A percentile compares a stretch with the other conserved stretches of the same genome.
Evolutionary conservation across 2,113 vertebrate species (phyloP).

Genomic region (Pelecanus crispus): DNA sequence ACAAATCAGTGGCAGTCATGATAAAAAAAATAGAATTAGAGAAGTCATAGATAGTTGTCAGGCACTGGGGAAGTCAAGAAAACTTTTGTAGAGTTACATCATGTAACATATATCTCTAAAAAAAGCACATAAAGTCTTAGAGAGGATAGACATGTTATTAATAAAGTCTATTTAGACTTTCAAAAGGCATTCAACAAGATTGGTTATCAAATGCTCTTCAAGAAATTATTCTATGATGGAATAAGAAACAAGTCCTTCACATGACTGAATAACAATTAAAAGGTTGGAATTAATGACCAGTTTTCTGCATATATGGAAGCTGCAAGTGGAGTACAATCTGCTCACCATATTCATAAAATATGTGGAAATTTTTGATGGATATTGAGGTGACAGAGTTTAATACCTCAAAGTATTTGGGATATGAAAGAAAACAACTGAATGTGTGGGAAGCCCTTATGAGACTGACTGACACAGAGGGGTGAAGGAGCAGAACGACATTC

Average conservation of each 20-base stretch:
- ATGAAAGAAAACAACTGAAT: not conserved
- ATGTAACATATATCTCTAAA: not conserved
- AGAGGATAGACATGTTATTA: not conserved
- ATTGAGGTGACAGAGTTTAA: not conserved
- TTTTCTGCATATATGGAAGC: not conserved
- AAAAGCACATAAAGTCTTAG: fast-evolving
- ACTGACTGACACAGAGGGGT: not conserved
- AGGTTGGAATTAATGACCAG: not conserved
- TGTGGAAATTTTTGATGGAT: not conserved
- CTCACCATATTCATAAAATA: not conserved
- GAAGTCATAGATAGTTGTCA: not conserved
- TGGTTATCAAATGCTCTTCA: not conserved
- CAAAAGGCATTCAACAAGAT: not conserved
- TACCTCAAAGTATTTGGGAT: not conserved
- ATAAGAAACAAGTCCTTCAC: not conserved
- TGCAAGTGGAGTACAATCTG: not conserved
- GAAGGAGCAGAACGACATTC: not conserved
- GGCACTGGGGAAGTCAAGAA: not conserved
- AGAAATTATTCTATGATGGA: not conserved
- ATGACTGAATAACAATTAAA: not conserved
- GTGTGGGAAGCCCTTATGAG: not conserved
- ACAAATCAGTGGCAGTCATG: not conserved
- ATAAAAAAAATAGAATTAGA: not conserved
- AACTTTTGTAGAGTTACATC: not conserved
- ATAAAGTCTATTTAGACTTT: not conserved